Base-by-base conservation (phyloP, 2,113 vertebrate genomes). In the Bubo scandiacus region DNA sequence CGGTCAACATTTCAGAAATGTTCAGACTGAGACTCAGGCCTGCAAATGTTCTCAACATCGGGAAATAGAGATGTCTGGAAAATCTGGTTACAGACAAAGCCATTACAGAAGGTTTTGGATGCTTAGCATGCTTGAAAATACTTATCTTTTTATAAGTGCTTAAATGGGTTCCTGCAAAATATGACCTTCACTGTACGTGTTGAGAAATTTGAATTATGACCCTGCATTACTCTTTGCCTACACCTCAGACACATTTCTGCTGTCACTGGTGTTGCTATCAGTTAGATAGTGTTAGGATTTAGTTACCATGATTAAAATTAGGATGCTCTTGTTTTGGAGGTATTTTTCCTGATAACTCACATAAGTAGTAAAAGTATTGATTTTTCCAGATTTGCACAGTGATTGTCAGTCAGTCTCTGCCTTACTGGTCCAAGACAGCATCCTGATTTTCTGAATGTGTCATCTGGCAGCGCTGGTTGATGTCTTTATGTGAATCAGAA, bases 111-210 rank as follows among this genome's bases (percentile, higher is more conserved):
- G 42, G 17, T 86, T 90, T 67, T n/a, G 19, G 14, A 86, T 84
- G 42, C 13, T 93, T 78, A 63, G 34, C 55, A 34, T 58, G 10
- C 23, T 92, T 90, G 55, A 67, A 94, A 92, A 90, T 74, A 10
- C 4, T 51, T 77, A 30, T 20, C 26, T 23, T 80, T 88, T 71
- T 88, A 55, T 51, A 45, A 73, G 40, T 52, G 23, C 32, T 92
- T 94, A 88, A 91, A 88, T 40, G n/a, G 84, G 27, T 78, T 96
- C 34, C 58, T 92, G 38, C 12, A 92, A 94, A 94, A 84, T 87
- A 43, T 25, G 29, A 3, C 43, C 43, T 74, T 74, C n/a, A 67
- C 12, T 38, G 12, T 59, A 79, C 2, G 2, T 72, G 34, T 16
- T 82, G 30, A 91, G 49, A 91, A 84, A 91, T 66, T 67, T 61